Base-by-base conservation (phyloP, 2,888 invertebrate species). In the Seladonia tumulorum region DNA sequence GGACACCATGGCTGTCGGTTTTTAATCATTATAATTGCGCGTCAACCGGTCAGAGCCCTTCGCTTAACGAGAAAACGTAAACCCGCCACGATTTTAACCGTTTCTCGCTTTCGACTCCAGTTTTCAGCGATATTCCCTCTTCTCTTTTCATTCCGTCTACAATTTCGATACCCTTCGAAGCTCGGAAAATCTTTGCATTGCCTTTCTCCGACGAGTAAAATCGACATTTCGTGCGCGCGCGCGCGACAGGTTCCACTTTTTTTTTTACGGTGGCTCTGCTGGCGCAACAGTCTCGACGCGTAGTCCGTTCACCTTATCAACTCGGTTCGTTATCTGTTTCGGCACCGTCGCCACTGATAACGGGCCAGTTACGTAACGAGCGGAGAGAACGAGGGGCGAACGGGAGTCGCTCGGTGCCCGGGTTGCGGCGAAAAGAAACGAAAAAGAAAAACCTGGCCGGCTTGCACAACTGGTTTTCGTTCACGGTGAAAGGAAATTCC, bases 401-500 rank as follows among this genome's bases (percentile, higher is more conserved):
- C 39, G 76, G 79, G 77, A 72, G 18, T 53, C 42, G 70, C 70
- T 18, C 57, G 57, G 45, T 22, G 18, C 35, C 5, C 57, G 63
- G 47, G 71, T 70, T 74, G 8, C 29, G 42, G 60, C 49, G 70
- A 39, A 39, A 70, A 70, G 70, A 70, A 39, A 70, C 42, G 70
- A 70, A 70, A 70, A 39, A 42, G n/a, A 70, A 70, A 70, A 70
- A 70, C 83, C 35, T 42, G 76, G 73, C 22, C n/a, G n/a, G 72
- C 49, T 85, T 79, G 81, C 83, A 81, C 79, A 87, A 91, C 89
- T 85, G 91, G 90, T 91, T 91, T 85, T 86, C 90, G 82, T 91
- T 76, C 82, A 81, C 53, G 86, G 88, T 88, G 90, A 91, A 90
- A 91, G 91, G 90, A 91, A 89, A 91, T 91, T 90, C 90, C 88